phyloP scores from a whole-genome alignment of 2,113 vertebrate species.

The Ptyas mucosa region DNA sequence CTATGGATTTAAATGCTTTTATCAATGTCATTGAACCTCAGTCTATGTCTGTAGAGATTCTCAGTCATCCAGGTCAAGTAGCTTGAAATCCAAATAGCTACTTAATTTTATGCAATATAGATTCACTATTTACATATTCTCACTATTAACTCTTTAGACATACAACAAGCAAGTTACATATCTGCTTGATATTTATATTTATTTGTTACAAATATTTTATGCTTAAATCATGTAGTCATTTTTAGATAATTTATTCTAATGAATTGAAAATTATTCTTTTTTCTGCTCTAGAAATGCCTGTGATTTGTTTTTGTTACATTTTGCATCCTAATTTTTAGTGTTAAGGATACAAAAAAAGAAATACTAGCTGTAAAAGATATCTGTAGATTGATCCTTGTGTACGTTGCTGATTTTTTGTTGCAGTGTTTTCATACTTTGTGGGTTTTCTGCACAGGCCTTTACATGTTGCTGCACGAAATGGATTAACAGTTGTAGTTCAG shows the following conservation, averaged over 20 bases:
- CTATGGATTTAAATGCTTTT: neutral
- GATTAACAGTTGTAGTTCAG: constrained; percentile 94
- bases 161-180: constrained; percentile 17
- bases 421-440: constrained; percentile 17
- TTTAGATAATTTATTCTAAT: neutral
- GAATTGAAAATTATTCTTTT: neutral
- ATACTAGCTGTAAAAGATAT: neutral
- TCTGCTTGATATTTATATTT: neutral
- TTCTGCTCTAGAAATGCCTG: neutral
- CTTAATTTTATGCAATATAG: neutral
- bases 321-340: neutral
- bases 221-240: constrained; percentile 1
- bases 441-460: constrained; percentile 79
- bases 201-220: neutral
- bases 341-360: neutral
- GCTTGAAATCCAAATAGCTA: neutral
- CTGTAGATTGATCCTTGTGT: neutral
- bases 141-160: neutral
- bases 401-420: neutral
- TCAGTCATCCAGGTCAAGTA: neutral
- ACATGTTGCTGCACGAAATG: constrained; percentile 95
- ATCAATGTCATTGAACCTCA: neutral
- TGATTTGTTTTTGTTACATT: neutral
- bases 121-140: neutral
- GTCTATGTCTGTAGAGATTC: neutral